These are phyloP conservation scores for Lucinisca nassula DNA, from an alignment of 2,888 invertebrate species.

Conservation along the genomic window DNA sequence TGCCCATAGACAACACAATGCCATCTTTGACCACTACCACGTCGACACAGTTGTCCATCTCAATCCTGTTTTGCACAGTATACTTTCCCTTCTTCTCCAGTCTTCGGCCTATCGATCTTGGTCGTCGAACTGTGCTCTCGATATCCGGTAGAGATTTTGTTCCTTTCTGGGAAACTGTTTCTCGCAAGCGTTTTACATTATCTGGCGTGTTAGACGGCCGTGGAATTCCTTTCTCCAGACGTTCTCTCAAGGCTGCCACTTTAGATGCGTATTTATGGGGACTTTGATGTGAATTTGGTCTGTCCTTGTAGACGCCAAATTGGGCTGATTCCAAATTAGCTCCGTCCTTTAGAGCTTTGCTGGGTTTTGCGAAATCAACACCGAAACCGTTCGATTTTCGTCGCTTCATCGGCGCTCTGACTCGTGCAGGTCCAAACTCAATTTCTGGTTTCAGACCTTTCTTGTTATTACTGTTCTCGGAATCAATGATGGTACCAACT, in stretches of 20 bases:
- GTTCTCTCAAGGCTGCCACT: conserved; percentile 51
- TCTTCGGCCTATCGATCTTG: neutral
- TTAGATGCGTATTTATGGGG: conserved; percentile 62
- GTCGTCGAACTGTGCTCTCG: conserved; percentile 31
- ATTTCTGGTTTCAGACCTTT: neutral
- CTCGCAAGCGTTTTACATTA: conserved; percentile 45
- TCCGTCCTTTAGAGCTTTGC: neutral
- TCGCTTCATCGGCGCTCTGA: neutral
- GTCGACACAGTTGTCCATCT: conserved; percentile 63
- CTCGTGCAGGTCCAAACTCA: neutral
- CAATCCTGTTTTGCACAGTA: conserved; percentile 42
- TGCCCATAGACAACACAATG: conserved; percentile 44
- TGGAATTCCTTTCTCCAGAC: conserved; percentile 31
- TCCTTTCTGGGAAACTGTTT: conserved; percentile 6
- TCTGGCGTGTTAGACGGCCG: conserved; percentile 51
- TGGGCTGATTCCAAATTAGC: neutral
- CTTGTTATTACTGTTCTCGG: conserved; percentile 1
- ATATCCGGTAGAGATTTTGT: conserved; percentile 42
- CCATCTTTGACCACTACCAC: conserved; percentile 53
- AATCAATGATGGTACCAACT: neutral
- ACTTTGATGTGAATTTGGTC: conserved; percentile 8
- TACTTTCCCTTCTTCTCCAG: conserved; percentile 39
- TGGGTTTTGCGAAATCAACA: neutral
- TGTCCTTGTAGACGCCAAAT: neutral
- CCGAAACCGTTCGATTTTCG: neutral